Evolutionary conservation across 2,888 invertebrate species (phyloP).

Genomic region (Xanthorhoe designata): DNA sequence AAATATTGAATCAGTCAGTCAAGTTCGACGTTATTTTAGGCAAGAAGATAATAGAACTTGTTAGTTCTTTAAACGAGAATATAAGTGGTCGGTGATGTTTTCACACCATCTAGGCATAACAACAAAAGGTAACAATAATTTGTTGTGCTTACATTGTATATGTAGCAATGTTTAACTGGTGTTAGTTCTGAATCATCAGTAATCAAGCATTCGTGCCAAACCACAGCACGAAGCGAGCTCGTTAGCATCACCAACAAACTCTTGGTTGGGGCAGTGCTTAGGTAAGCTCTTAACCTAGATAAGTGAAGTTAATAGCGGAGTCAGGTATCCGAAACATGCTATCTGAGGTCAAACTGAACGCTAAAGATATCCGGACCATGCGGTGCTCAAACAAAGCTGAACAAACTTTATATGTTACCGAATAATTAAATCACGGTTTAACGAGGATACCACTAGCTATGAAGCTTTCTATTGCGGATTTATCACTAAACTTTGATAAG

Average conservation of each 20-base stretch:
- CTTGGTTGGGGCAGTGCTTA: slow-evolving; percentile 10
- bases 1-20: too few species aligned
- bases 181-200: neutral
- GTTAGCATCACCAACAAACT: slow-evolving; percentile 6
- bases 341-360: slow-evolving; percentile 20
- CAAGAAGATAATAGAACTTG: too few species aligned
- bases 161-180: neutral
- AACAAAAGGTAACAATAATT: too few species aligned
- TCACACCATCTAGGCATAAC: too few species aligned
- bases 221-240: neutral
- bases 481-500: neutral
- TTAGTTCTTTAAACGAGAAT: too few species aligned
- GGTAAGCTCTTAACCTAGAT: slow-evolving; percentile 14
- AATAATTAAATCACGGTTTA: slow-evolving; percentile 5
- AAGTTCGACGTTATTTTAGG: too few species aligned
- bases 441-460: neutral
- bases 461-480: neutral
- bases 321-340: slow-evolving; percentile 22
- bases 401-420: slow-evolving; percentile 6
- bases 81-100: too few species aligned
- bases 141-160: neutral
- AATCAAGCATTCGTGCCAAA: neutral
- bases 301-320: slow-evolving; percentile 18
- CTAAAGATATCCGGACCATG: slow-evolving; percentile 13
- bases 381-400: slow-evolving; percentile 5